phyloP scores from a whole-genome alignment of 2,888 invertebrate genomes.

The Serripes groenlandicus region DNA sequence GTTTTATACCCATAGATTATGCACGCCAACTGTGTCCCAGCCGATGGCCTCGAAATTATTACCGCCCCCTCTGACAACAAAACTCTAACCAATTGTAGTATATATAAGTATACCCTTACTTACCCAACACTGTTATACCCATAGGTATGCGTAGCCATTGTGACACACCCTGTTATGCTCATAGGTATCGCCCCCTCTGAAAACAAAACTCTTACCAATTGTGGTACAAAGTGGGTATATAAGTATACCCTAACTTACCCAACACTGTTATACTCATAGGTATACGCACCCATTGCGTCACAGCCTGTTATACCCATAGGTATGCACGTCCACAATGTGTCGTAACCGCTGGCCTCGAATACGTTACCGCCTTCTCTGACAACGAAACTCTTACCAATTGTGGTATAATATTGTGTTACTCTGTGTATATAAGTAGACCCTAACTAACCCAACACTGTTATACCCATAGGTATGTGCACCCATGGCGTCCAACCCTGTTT shows the following conservation, averaged over 20 bases:
- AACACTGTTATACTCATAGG: slow-evolving; percentile 39
- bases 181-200: slow-evolving; percentile 92
- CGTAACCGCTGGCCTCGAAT: slow-evolving; percentile 93
- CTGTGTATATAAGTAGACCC: slow-evolving; percentile 34
- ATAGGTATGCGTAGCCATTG: slow-evolving; percentile 31
- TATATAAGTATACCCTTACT: too few relatives aligned
- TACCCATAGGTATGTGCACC: slow-evolving; percentile 38
- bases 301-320: slow-evolving; percentile 89
- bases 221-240: too few relatives aligned
- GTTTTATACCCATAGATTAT: slow-evolving; percentile 36
- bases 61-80: slow-evolving; percentile 93
- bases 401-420: too few relatives aligned
- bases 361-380: slow-evolving; percentile 93
- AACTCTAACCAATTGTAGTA: slow-evolving; percentile 89
- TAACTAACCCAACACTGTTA: slow-evolving; percentile 49
- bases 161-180: slow-evolving; percentile 88
- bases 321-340: slow-evolving; percentile 91
- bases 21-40: slow-evolving; percentile 41
- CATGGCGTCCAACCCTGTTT: slow-evolving; percentile 88
- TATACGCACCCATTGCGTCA: slow-evolving; percentile 36
- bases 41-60: slow-evolving; percentile 91
- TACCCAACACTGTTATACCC: slow-evolving; percentile 46
- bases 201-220: slow-evolving; percentile 89
- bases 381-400: slow-evolving; percentile 89
- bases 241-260: slow-evolving; percentile 54